Conservation (phyloP, 2,113 vertebrate genomes). For the Oncorhynchus mykiss region DNA sequence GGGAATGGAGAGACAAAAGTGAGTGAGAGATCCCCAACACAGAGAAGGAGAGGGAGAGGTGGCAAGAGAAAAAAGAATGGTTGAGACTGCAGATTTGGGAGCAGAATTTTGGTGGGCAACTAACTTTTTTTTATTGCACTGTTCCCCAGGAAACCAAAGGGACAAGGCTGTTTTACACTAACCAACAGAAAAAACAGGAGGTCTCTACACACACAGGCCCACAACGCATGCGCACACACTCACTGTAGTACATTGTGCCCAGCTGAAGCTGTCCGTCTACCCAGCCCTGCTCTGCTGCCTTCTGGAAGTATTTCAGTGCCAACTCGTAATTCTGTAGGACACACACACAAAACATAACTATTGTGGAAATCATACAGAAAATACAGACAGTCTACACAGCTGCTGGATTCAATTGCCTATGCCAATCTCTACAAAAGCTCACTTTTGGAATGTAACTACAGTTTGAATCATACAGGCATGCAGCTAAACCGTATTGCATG, state of each 20-base stretch:
- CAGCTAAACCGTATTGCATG: too few species aligned
- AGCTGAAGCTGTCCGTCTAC: slow-evolving; percentile 98
- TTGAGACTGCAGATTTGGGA: slow-evolving; percentile 17
- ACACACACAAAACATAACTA: slow-evolving; percentile 18
- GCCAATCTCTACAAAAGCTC: too few species aligned
- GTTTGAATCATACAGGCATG: too few species aligned
- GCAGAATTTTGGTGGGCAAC: slow-evolving; percentile 24
- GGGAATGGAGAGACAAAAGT: not conserved
- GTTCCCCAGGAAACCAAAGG: not conserved
- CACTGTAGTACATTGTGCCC: slow-evolving; percentile 99
- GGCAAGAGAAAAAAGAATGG: not conserved
- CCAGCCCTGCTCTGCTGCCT: slow-evolving; percentile 98
- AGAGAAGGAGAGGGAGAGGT: not conserved
- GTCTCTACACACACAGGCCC: too few species aligned
- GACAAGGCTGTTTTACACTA: not conserved
- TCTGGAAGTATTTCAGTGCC: slow-evolving; percentile 97
- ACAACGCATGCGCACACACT: slow-evolving; percentile 51
- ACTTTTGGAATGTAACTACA: too few species aligned
- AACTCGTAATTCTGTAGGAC: slow-evolving; percentile 89
- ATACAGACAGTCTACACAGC: too few species aligned
- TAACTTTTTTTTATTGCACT: not conserved
- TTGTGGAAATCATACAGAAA: not conserved
- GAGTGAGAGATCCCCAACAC: not conserved
- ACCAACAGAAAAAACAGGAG: not conserved
- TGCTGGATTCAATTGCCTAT: too few species aligned